A percentile compares a stretch with the other conserved stretches of the same genome.
phyloP scores from a whole-genome alignment of 2,113 vertebrate species.

The Apaloderma vittatum region DNA sequence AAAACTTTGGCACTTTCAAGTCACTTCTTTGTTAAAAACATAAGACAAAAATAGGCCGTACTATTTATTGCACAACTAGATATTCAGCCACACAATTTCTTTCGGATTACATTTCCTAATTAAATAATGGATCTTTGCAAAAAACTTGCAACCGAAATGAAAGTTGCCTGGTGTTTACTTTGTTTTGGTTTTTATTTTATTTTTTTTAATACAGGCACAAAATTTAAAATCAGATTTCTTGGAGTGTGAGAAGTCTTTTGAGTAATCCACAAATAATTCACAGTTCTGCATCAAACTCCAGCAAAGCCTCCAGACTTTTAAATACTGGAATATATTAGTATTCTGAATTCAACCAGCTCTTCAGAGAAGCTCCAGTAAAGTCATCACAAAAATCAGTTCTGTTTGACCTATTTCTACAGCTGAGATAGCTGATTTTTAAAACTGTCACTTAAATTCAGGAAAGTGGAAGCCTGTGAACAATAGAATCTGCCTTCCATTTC shows the following conservation, averaged over 20 bases:
- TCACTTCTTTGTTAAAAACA: background rate
- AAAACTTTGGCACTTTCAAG: background rate
- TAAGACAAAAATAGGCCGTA: background rate
- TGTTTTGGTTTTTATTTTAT: background rate
- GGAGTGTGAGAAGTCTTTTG: background rate
- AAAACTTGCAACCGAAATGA: background rate
- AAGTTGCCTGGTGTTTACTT: background rate
- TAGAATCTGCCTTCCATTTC: background rate
- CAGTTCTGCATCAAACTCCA: background rate
- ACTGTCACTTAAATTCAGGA: background rate
- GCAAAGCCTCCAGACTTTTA: background rate
- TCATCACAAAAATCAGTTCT: background rate
- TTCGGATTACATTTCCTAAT: background rate
- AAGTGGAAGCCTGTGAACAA: background rate
- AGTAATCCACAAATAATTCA: background rate
- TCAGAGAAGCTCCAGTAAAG: background rate
- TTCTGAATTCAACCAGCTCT: background rate
- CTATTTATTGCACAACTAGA: background rate
- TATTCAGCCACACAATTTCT: background rate
- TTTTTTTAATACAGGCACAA: background rate
- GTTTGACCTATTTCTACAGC: background rate
- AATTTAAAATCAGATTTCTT: background rate
- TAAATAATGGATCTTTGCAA: background rate
- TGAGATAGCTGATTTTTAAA: background rate
- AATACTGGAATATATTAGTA: accelerated